A percentile compares a stretch with the other conserved stretches of the same genome.
Evolutionary conservation across 2,888 invertebrate genomes (phyloP).

Genomic region (Nomada flava): DNA sequence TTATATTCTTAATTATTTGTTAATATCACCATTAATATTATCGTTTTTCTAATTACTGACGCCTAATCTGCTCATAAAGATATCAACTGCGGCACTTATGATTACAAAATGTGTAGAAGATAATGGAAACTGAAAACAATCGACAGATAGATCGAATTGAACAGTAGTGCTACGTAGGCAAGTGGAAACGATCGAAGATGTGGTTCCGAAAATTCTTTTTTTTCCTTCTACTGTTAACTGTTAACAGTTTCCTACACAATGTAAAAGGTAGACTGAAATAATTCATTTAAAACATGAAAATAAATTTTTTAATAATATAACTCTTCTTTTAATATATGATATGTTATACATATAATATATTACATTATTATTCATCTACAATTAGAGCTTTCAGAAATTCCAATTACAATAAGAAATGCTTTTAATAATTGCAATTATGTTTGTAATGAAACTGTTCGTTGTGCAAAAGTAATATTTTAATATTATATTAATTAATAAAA

Average conservation of each 20-base stretch:
- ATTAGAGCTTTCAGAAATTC: no score
- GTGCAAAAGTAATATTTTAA: no score
- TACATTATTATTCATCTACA: no score
- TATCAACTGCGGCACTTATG: constrained; percentile 10
- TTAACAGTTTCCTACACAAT: background rate
- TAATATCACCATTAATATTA: no score
- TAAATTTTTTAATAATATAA: background rate
- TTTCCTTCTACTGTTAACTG: background rate
- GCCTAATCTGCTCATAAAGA: no score
- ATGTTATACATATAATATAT: no score
- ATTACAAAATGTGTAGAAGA: background rate
- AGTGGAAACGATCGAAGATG: constrained; percentile 7
- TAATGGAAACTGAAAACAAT: constrained; percentile 3
- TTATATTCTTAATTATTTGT: no score
- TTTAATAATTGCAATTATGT: no score
- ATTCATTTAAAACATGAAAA: constrained; percentile 7
- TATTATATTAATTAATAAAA: no score
- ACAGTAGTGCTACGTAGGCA: background rate
- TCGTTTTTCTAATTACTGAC: no score
- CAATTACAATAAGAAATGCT: no score
- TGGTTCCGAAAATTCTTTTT: constrained; percentile 12
- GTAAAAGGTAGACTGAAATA: constrained; percentile 5
- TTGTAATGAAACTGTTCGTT: no score
- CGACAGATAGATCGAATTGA: background rate
- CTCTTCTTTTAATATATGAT: background rate